Conservation (phyloP, 2,888 invertebrate species). For the Agrochola lychnidis region DNA sequence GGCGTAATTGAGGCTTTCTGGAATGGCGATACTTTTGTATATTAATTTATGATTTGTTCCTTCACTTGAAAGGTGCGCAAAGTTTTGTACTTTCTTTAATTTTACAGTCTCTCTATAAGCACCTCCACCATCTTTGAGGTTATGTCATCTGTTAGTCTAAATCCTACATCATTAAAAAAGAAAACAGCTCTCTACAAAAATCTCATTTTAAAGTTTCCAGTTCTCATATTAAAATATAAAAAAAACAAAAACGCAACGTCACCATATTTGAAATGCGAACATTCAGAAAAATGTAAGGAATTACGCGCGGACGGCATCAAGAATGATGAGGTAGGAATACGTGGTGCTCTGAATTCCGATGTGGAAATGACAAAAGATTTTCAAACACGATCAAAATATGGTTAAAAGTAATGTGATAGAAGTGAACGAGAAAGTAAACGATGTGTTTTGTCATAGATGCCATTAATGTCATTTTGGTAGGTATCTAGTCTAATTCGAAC, state of each 20-base stretch:
- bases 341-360: constrained; percentile 51
- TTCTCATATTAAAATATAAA: background rate
- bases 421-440: background rate
- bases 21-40: constrained; percentile 48
- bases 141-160: background rate
- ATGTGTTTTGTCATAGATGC: background rate
- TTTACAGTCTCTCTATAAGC: background rate
- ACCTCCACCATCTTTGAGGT: background rate
- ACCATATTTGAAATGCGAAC: constrained; percentile 50
- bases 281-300: constrained; percentile 58
- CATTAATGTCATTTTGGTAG: too few relatives aligned
- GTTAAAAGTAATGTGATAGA: background rate
- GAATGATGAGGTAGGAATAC: constrained; percentile 55
- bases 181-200: background rate
- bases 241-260: constrained; percentile 29
- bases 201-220: background rate
- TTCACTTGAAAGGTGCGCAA: background rate
- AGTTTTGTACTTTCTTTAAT: background rate
- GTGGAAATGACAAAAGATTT: constrained; percentile 53
- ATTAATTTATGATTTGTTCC: constrained; percentile 42
- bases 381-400: constrained; percentile 35
- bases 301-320: constrained; percentile 46
- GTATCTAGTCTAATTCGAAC: background rate
- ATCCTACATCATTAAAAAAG: background rate
- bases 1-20: constrained; percentile 47